Base-by-base conservation (phyloP, 2,888 invertebrate species). In the Hylaea fasciaria region DNA sequence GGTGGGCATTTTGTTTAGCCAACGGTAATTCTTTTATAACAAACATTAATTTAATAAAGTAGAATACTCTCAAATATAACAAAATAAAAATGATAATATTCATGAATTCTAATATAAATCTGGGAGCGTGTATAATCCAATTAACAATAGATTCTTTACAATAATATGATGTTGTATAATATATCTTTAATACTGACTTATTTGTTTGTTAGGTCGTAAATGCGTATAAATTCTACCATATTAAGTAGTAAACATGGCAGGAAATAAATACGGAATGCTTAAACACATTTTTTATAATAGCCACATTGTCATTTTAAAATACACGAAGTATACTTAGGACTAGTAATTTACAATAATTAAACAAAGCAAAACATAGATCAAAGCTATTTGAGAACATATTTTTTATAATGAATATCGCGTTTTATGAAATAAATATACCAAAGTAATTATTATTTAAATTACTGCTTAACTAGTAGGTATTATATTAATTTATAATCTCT, bases 121-220 rank as follows among this genome's bases (percentile, higher is more conserved):
- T 4, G 37, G 10, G n/a, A 37, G 11, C n/a, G n/a, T 12, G n/a
- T 12, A n/a, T 1, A 7, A 37, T n/a, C 7, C 4, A n/a, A 17
- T 44, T 22, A 12, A n/a, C 22, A 43, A 45, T 44, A 48, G 47
- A 60, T 58, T 60, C 63, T 57, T 58, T 50, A 43, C 17, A 1
- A 59, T 47, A 37, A 43, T 58, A 29, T 35, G 62, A 74, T 76
- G 72, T 74, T 70, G 3, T 71, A 70, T 71, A 75, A 77, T 71
- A 72, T 61, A 51, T 53, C 17, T 77, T 72, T 87, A 86, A 88
- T 88, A 87, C 86, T 87, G 87, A 82, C 78, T 57, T 55, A 59
- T 57, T 57, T 13, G 11, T 73, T 71, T 61, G 68, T 83, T 86
- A 83, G 83, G 83, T 85, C 84, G 78, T 71, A 81, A 80, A 82